Conservation (phyloP, 2,888 invertebrate species). For the Conistra vaccinii region DNA sequence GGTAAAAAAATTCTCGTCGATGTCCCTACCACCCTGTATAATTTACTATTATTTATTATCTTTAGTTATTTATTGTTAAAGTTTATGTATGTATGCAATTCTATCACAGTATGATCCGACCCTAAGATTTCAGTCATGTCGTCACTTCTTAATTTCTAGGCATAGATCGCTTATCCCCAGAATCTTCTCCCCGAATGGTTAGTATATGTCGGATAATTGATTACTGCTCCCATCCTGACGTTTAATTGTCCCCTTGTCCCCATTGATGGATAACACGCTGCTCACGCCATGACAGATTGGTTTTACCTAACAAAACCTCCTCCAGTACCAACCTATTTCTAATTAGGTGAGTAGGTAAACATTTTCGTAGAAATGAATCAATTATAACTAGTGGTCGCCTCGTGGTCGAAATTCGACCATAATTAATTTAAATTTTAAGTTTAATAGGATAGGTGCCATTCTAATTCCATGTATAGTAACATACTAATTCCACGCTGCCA, state of each 20-base stretch:
- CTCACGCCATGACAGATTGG: conserved; percentile 50
- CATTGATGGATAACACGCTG: conserved; percentile 67
- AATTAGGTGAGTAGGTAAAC: conserved; percentile 21
- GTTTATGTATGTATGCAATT: background rate
- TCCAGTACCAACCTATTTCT: background rate
- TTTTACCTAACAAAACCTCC: conserved; percentile 56
- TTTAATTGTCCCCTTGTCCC: conserved; percentile 58
- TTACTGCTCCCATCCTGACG: conserved; percentile 53
- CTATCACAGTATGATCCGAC: background rate
- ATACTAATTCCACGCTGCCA: no score
- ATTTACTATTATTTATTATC: no score
- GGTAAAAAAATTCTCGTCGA: no score
- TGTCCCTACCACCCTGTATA: no score
- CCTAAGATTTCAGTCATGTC: conserved; percentile 1
- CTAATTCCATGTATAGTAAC: no score
- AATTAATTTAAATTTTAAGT: no score
- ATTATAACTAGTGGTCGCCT: no score
- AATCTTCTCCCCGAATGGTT: conserved; percentile 34
- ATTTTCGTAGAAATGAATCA: conserved; percentile 15
- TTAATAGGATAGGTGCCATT: no score
- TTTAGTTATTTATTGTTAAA: no score
- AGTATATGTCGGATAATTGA: conserved; percentile 61
- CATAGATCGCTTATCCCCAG: conserved; percentile 33
- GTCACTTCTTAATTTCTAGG: conserved; percentile 6
- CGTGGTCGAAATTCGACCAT: no score